Percentiles rank a stretch among this genome's conserved stretches.
Conservation (phyloP, 2,888 invertebrate genomes). For the Ctena decussata region DNA sequence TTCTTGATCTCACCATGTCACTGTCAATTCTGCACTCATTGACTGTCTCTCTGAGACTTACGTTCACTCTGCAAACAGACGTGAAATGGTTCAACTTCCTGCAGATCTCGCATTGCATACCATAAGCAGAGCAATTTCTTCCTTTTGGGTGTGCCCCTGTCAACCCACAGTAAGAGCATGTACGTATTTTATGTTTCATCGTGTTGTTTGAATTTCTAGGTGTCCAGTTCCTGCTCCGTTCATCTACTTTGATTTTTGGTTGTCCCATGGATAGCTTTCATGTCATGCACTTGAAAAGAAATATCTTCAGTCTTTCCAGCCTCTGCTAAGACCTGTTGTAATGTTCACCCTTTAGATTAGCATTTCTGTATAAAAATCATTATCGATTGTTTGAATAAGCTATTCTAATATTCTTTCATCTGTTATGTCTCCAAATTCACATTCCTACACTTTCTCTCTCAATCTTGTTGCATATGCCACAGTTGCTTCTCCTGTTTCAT, state of each 20-base stretch:
- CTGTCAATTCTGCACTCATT: background rate
- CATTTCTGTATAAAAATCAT: background rate
- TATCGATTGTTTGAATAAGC: background rate
- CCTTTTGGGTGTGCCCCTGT: background rate
- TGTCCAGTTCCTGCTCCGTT: too few species aligned
- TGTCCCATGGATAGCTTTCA: too few species aligned
- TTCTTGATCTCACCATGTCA: background rate
- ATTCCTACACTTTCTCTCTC: background rate
- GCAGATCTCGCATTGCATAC: background rate
- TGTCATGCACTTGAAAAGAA: background rate
- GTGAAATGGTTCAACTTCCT: background rate
- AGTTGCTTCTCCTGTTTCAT: background rate
- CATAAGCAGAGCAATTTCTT: background rate
- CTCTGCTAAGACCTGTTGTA: background rate
- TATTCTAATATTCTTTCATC: background rate
- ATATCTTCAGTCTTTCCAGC: background rate
- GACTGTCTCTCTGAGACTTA: background rate
- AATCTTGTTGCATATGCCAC: background rate
- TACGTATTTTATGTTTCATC: background rate
- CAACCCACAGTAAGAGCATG: background rate
- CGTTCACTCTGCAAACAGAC: background rate
- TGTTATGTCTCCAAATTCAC: background rate
- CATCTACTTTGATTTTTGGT: too few species aligned
- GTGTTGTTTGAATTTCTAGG: background rate
- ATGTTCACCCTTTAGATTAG: background rate